phyloP scores from a whole-genome alignment of 2,797 vertebrate species.

The Lerista edwardsae region DNA sequence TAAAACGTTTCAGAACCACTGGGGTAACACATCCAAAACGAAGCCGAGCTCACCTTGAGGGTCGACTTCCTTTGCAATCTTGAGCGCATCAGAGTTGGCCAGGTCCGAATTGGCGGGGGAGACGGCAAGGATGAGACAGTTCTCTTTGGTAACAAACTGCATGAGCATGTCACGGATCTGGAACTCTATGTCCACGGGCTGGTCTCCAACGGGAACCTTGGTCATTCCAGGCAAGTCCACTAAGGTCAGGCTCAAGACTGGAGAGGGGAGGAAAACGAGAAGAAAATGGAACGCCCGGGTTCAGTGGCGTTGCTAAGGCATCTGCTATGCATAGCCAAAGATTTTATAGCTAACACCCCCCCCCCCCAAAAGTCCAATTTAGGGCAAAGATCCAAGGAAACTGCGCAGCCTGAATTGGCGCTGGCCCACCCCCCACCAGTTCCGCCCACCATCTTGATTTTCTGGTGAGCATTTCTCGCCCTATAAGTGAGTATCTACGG shows the following conservation, averaged over 20 bases:
- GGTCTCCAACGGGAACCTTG: conserved; percentile 96
- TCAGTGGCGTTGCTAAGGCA: not conserved
- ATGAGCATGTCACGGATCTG: conserved; percentile 96
- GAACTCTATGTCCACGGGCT: conserved; percentile 92
- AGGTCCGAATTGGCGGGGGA: conserved; percentile 96
- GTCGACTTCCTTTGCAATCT: conserved; percentile 98
- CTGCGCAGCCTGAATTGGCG: too few relatives aligned
- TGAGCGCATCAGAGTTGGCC: conserved; percentile 97
- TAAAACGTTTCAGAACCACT: too few relatives aligned
- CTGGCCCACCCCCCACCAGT: too few relatives aligned
- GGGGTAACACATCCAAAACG: too few relatives aligned
- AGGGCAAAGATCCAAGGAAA: too few relatives aligned
- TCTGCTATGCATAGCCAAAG: too few relatives aligned
- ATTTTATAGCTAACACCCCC: too few relatives aligned
- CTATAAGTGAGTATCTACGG: too few relatives aligned
- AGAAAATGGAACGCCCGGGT: conserved; percentile 2
- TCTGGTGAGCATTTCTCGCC: too few relatives aligned
- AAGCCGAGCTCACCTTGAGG: conserved; percentile 85
- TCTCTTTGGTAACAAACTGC: conserved; percentile 98
- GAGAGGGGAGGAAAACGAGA: conserved; percentile 35
- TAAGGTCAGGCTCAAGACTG: conserved; percentile 95
- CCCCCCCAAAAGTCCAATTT: too few relatives aligned
- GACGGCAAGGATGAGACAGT: conserved; percentile 95
- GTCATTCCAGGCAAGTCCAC: conserved; percentile 98
- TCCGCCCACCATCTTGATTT: too few relatives aligned